phyloP scores from a whole-genome alignment of 2,888 invertebrate species.

The Orthosia gracilis region DNA sequence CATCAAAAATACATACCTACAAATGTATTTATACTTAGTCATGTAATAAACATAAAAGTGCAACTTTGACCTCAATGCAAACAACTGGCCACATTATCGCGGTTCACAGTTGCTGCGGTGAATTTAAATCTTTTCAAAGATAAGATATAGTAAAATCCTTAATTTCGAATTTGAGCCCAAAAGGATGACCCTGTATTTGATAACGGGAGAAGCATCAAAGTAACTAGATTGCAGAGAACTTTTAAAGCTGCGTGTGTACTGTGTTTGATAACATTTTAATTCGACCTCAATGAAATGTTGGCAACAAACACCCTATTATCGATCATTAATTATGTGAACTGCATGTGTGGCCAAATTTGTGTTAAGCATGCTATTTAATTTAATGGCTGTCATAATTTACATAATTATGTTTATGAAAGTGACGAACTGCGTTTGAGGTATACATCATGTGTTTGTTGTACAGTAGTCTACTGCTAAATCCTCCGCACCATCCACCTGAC shows the following conservation, averaged over 20 bases:
- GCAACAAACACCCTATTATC: background rate
- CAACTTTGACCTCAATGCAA: constrained; percentile 32
- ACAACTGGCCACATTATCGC: constrained; percentile 20
- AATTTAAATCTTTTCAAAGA: background rate
- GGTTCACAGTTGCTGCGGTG: constrained; percentile 7
- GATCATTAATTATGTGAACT: constrained; percentile 28
- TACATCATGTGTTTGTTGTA: constrained; percentile 29
- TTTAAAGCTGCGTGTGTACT: background rate
- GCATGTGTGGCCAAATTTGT: constrained; percentile 45
- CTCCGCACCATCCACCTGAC: constrained; percentile 20
- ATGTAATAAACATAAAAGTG: constrained; percentile 38
- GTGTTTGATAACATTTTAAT: constrained; percentile 8
- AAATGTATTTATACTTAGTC: constrained; percentile 8
- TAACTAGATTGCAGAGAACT: background rate
- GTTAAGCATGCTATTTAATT: constrained; percentile 30
- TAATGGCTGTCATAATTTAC: constrained; percentile 19
- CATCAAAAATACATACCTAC: background rate
- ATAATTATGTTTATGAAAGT: constrained; percentile 31
- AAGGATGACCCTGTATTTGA: background rate
- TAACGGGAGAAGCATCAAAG: background rate
- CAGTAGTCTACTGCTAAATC: constrained; percentile 26
- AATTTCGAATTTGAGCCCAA: background rate
- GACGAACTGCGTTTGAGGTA: constrained; percentile 45
- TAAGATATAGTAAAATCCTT: background rate
- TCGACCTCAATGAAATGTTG: background rate